These are phyloP conservation scores for Pterocles burchelli DNA, from an alignment of 2,113 vertebrate species.

Conservation along the genomic window DNA sequence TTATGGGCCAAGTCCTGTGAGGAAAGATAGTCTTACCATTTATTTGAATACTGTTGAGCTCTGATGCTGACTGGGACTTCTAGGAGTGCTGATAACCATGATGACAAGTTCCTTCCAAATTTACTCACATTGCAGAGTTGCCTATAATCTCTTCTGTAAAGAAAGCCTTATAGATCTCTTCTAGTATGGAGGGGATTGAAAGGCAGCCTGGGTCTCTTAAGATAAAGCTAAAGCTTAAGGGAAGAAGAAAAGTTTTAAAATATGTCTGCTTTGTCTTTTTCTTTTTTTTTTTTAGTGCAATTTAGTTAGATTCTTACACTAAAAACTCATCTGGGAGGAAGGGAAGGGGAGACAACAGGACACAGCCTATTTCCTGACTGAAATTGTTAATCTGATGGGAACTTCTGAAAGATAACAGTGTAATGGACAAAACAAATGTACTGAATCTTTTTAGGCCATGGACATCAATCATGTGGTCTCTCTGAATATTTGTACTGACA, in stretches of 20 bases:
- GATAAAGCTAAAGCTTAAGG: background rate
- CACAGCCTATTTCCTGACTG: background rate
- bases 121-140: background rate
- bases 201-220: background rate
- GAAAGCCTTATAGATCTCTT: background rate
- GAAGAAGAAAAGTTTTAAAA: background rate
- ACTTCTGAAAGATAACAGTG: background rate
- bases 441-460: background rate
- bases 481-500: constrained; percentile 54
- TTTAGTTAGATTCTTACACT: background rate
- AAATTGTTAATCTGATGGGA: constrained; percentile 12
- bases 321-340: background rate
- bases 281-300: background rate
- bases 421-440: constrained; percentile 2
- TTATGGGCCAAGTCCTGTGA: background rate
- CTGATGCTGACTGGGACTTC: background rate
- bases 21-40: background rate
- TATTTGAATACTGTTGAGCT: background rate
- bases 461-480: constrained; percentile 28
- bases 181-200: background rate
- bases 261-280: background rate
- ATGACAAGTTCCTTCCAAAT: background rate
- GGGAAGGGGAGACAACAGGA: background rate
- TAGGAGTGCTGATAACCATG: background rate
- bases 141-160: background rate